Percentiles rank a stretch among this genome's conserved stretches.
Conservation (phyloP, 1,140 invertebrate species). For the Plectrocnemia conspersa region DNA sequence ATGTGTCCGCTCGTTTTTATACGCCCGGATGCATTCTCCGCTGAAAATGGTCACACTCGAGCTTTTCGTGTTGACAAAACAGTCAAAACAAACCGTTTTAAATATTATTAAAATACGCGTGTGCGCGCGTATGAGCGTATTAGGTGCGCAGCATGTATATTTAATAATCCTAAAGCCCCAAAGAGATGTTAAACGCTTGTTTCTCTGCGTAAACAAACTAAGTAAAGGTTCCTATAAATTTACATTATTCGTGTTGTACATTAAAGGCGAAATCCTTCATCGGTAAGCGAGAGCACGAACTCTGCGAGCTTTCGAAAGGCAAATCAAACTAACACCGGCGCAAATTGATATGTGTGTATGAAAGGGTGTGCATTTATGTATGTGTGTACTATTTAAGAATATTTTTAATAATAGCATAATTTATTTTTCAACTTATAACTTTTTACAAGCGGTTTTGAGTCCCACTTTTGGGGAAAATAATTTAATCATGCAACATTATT, state of each 20-base stretch:
- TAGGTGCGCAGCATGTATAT: too few species aligned
- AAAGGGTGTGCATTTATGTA: too few species aligned
- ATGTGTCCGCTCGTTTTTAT: neutral
- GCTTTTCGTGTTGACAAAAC: neutral
- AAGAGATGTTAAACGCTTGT: constrained; percentile 22
- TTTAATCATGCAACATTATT: too few species aligned
- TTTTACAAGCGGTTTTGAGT: too few species aligned
- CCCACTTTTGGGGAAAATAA: too few species aligned
- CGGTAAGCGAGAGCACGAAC: constrained; percentile 24
- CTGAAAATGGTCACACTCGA: neutral
- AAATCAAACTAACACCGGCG: constrained; percentile 21
- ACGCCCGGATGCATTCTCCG: neutral
- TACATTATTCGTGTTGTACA: constrained; percentile 25
- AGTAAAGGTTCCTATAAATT: constrained; percentile 24
- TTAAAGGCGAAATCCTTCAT: constrained; percentile 24
- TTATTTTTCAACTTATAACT: too few species aligned
- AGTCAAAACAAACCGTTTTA: neutral
- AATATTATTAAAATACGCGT: constrained; percentile 16
- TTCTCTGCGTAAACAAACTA: constrained; percentile 21
- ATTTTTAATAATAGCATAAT: too few species aligned
- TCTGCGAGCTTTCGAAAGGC: constrained; percentile 14
- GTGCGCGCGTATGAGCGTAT: too few species aligned
- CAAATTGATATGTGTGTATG: too few species aligned
- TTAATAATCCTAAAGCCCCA: constrained; percentile 22
- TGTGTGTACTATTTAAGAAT: too few species aligned